phyloP scores from a whole-genome alignment of 2,888 invertebrate genomes.

The Pheosia gnoma region DNA sequence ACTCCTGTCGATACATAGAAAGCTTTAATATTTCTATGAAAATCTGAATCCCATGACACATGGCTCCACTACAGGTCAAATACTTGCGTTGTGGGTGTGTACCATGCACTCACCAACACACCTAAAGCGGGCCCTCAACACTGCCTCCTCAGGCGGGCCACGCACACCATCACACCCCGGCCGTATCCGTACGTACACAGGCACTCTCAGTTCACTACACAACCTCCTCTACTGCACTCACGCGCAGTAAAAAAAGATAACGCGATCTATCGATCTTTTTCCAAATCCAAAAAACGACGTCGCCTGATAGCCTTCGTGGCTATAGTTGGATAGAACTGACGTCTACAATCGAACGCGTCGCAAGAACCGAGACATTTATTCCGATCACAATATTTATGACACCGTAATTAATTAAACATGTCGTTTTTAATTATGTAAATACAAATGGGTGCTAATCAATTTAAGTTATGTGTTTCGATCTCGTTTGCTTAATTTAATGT shows the following conservation, averaged over 20 bases:
- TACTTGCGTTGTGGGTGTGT: slow-evolving; percentile 74
- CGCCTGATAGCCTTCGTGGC: slow-evolving; percentile 65
- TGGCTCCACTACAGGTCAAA: slow-evolving; percentile 61
- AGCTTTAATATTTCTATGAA: slow-evolving; percentile 11
- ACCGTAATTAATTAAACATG: slow-evolving; percentile 79
- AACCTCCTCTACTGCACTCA: slow-evolving; percentile 83
- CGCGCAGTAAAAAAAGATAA: slow-evolving; percentile 82
- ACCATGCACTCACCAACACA: slow-evolving; percentile 77
- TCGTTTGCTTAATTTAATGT: slow-evolving; percentile 76
- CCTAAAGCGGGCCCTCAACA: slow-evolving; percentile 56
- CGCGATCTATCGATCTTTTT: slow-evolving; percentile 83
- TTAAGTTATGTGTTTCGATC: slow-evolving; percentile 75
- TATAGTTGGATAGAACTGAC: slow-evolving; percentile 74
- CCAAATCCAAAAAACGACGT: slow-evolving; percentile 72
- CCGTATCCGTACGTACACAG: slow-evolving; percentile 76
- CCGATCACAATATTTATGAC: slow-evolving; percentile 75
- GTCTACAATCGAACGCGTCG: slow-evolving; percentile 74
- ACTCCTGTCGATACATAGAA: neutral
- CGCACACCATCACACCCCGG: slow-evolving; percentile 62
- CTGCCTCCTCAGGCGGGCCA: slow-evolving; percentile 63
- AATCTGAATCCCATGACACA: slow-evolving; percentile 26
- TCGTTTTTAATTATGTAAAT: slow-evolving; percentile 81
- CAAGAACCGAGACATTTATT: slow-evolving; percentile 59
- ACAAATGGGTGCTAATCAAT: slow-evolving; percentile 79
- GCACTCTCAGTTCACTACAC: slow-evolving; percentile 81